Percentiles rank a stretch among this genome's conserved stretches.
phyloP scores from a whole-genome alignment of 2,888 invertebrate species.

The Caenorhabditis wallacei region DNA sequence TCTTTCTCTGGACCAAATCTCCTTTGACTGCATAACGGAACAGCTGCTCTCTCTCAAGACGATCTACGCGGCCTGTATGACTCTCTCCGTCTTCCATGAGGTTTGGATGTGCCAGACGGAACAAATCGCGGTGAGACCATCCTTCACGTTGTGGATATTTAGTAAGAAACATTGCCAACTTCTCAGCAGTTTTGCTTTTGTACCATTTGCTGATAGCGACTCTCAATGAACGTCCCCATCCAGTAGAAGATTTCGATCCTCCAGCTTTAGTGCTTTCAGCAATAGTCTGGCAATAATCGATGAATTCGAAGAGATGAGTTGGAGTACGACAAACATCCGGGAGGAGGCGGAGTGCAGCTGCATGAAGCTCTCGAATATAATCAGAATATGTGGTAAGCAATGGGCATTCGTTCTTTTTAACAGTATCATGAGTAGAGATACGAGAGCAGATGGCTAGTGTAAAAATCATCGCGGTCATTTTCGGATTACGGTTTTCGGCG shows the following conservation, averaged over 20 bases:
- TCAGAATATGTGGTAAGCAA: constrained; percentile 41
- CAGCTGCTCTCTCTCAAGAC: constrained; percentile 76
- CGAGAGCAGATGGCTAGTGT: constrained; percentile 87
- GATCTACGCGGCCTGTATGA: constrained; percentile 34
- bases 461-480: constrained; percentile 86
- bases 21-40: constrained; percentile 77
- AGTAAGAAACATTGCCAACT: constrained; percentile 87
- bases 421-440: constrained; percentile 76
- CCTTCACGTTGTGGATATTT: constrained; percentile 87
- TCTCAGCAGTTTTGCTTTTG: constrained; percentile 86
- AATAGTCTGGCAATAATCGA: constrained; percentile 86
- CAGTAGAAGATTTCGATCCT: constrained; percentile 77
- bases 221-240: constrained; percentile 87
- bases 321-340: constrained; percentile 86
- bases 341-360: constrained; percentile 69
- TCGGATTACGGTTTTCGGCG: constrained; percentile 83
- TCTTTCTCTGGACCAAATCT: constrained; percentile 40
- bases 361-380: constrained; percentile 71
- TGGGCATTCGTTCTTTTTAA: constrained; percentile 71
- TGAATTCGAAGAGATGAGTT: constrained; percentile 87
- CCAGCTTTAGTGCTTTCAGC: constrained; percentile 72
- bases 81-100: constrained; percentile 4
- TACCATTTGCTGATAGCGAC: constrained; percentile 87
- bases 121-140: constrained; percentile 89
- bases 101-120: constrained; percentile 84